Percentiles rank a stretch among this genome's conserved stretches.
phyloP scores from a whole-genome alignment of 2,888 invertebrate genomes.

The Ormyrus labotus region DNA sequence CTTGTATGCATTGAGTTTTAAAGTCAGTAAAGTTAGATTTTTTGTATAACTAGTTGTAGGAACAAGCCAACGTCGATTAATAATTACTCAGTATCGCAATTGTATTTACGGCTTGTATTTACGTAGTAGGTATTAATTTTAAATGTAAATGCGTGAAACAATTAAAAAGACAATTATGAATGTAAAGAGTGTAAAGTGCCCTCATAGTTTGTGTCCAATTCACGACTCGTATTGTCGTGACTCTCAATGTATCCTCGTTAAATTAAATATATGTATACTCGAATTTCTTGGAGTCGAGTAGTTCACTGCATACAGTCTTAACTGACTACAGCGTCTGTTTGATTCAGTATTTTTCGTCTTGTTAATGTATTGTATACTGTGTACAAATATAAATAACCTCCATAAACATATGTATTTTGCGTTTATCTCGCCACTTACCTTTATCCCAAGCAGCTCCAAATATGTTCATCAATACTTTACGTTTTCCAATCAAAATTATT shows the following conservation, averaged over 20 bases:
- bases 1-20: background rate
- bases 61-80: slow-evolving; percentile 22
- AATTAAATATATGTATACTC: slow-evolving; percentile 15
- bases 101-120: slow-evolving; percentile 42
- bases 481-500: background rate
- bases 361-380: slow-evolving; percentile 65
- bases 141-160: background rate
- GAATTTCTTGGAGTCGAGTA: slow-evolving; percentile 5
- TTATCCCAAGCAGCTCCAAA: background rate
- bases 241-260: slow-evolving; percentile 21
- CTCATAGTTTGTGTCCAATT: slow-evolving; percentile 28
- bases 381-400: slow-evolving; percentile 69
- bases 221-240: background rate
- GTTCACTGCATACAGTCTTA: slow-evolving; percentile 9
- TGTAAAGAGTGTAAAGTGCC: slow-evolving; percentile 21
- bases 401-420: slow-evolving; percentile 5
- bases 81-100: slow-evolving; percentile 39
- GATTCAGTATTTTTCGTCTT: slow-evolving; percentile 71
- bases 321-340: slow-evolving; percentile 66
- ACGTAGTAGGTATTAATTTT: slow-evolving; percentile 31
- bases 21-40: slow-evolving; percentile 20
- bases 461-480: background rate
- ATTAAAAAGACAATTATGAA: slow-evolving; percentile 1
- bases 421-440: background rate
- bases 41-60: slow-evolving; percentile 24